Base-by-base conservation (phyloP, 2,113 vertebrate species). In the Aleadryas rufinucha region DNA sequence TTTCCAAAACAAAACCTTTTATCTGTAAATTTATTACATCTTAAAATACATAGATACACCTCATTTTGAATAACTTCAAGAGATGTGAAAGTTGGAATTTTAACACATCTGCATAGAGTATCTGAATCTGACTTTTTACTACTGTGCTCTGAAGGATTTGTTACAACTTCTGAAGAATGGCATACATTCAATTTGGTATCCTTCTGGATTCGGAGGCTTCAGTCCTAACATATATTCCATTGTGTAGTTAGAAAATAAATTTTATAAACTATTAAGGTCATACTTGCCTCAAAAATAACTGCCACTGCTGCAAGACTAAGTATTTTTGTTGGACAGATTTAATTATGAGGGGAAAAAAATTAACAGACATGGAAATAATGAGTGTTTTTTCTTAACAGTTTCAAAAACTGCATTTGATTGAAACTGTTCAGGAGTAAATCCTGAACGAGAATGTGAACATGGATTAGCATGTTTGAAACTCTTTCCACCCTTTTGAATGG, bases 81-180 rank as follows among this genome's bases (percentile, higher is more conserved):
- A 72, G 61, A 79, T 64, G 28, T 42, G 60, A 52, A 87, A 52
- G 41, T 76, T 87, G 24, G 24, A 91, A 83, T 16, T 83, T 72
- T 6, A 69, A 28, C 57, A 57, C 15, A 39, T 80, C 71, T 78
- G 37, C 39, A 42, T 1, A 76, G 74, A 82, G 84, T 8, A 20
- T 63, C 77, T 84, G 53, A 88, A 83, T 85, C 63, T 64, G 31
- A 89, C 21, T 26, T 13, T 33, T 70, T 81, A 78, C 30, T 42
- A 26, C 33, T 60, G 57, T 77, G n/a, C 85, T 93, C 79, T 95
- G 88, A 80, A 90, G 89, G 86, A 93, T 93, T 94, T 96, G 79
- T 92, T 88, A 54, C 88, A 97, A 93, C 63, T 95, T 93, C 82
- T 80, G 85, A 88, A 77, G 70, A 77, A 60, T 49, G 7, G 1